Conservation (phyloP, 2,113 vertebrate species). For the Anas platyrhynchos region DNA sequence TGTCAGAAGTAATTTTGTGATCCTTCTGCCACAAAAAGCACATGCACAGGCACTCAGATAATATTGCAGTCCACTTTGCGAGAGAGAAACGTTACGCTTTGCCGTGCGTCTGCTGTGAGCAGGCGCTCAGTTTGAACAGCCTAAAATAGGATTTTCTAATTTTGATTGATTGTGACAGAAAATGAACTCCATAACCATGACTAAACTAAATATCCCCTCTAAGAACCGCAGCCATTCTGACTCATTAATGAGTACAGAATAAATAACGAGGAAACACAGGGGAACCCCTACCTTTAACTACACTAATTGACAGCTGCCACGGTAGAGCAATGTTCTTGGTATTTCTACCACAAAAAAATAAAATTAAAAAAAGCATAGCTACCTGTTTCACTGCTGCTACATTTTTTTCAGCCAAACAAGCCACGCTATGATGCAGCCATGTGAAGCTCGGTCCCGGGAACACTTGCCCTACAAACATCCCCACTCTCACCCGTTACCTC, state of each 20-base stretch:
- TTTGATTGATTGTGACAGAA: neutral
- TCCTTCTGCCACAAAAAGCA: neutral
- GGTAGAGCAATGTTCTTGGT: fast-evolving
- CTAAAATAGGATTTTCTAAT: neutral
- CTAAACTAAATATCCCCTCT: neutral
- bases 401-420: too few relatives aligned
- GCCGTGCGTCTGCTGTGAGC: neutral
- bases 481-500: too few relatives aligned
- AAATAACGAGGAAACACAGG: neutral
- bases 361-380: neutral
- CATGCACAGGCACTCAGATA: neutral
- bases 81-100: neutral
- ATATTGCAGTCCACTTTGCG: neutral
- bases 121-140: neutral
- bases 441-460: too few relatives aligned
- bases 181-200: neutral
- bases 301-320: fast-evolving
- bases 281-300: neutral
- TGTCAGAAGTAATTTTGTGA: conserved; percentile 7
- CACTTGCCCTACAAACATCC: too few relatives aligned
- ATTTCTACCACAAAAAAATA: neutral
- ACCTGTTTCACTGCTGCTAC: too few relatives aligned
- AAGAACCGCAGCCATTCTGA: neutral
- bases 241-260: neutral
- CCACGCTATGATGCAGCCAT: too few relatives aligned